A percentile compares a stretch with the other conserved stretches of the same genome.
Conservation (phyloP, 2,888 invertebrate genomes). For the Polyommatus icarus region DNA sequence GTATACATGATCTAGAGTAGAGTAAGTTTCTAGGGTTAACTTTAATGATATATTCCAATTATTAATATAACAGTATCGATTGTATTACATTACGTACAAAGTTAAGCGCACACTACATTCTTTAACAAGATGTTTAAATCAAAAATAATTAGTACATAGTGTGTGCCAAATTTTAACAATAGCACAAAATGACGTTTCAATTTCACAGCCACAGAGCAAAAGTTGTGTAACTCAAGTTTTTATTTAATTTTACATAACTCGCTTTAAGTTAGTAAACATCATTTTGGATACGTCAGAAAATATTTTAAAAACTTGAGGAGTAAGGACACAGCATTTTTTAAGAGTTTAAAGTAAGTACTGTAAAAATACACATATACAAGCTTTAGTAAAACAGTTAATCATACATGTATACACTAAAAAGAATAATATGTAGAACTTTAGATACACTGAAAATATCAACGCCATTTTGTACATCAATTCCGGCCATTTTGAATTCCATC, state of each 20-base stretch:
- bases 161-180: conserved; percentile 26
- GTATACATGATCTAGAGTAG: conserved; percentile 14
- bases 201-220: conserved; percentile 33
- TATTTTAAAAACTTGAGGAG: not conserved
- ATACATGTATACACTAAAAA: not conserved
- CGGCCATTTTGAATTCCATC: conserved; percentile 21
- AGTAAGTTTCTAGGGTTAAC: conserved; percentile 13
- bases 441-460: conserved; percentile 3
- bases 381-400: not conserved
- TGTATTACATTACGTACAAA: conserved; percentile 27
- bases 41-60: conserved; percentile 32
- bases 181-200: conserved; percentile 38
- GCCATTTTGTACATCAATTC: conserved; percentile 31
- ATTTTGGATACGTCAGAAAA: not conserved
- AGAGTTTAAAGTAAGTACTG: not conserved
- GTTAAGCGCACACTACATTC: conserved; percentile 27
- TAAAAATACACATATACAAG: not conserved
- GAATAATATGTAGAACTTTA: not conserved
- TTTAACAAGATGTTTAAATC: conserved; percentile 25
- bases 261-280: not conserved
- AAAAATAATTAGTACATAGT: conserved; percentile 22
- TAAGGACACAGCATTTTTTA: not conserved
- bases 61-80: conserved; percentile 21
- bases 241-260: not conserved
- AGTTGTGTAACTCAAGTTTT: conserved; percentile 8